A percentile compares a stretch with the other conserved stretches of the same genome.
Conservation (phyloP, 2,797 vertebrate species). For the Chromis chromis region DNA sequence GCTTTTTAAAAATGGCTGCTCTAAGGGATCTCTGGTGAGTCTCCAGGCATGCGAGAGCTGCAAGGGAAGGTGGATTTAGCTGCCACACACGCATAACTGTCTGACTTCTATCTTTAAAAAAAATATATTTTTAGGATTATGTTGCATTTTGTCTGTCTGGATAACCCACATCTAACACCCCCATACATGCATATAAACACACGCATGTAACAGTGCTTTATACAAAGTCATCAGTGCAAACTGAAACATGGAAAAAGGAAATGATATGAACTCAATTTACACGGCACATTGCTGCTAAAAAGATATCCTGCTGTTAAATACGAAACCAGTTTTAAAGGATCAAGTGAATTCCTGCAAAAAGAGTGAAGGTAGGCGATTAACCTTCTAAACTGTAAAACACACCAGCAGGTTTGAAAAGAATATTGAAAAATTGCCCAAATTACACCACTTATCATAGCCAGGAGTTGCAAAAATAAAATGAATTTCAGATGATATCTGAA, state of each 20-base stretch:
- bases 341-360: too few species aligned
- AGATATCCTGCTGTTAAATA: too few species aligned
- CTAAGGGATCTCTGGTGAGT: constrained; percentile 32
- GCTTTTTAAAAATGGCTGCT: constrained; percentile 60
- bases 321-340: too few species aligned
- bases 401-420: too few species aligned
- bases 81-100: background rate
- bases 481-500: too few species aligned
- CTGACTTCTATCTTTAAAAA: background rate
- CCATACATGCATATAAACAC: background rate
- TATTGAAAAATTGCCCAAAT: too few species aligned
- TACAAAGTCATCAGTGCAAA: background rate
- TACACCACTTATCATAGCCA: too few species aligned
- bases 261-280: too few species aligned
- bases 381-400: too few species aligned
- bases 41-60: constrained; percentile 17
- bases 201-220: background rate
- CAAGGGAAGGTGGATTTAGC: constrained; percentile 9
- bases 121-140: background rate
- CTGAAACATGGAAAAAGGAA: background rate
- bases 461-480: too few species aligned
- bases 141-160: background rate
- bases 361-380: too few species aligned
- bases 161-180: background rate
- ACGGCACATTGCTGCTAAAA: too few species aligned